Conservation (phyloP, 1,140 invertebrate species). For the Eufriesea mexicana region DNA sequence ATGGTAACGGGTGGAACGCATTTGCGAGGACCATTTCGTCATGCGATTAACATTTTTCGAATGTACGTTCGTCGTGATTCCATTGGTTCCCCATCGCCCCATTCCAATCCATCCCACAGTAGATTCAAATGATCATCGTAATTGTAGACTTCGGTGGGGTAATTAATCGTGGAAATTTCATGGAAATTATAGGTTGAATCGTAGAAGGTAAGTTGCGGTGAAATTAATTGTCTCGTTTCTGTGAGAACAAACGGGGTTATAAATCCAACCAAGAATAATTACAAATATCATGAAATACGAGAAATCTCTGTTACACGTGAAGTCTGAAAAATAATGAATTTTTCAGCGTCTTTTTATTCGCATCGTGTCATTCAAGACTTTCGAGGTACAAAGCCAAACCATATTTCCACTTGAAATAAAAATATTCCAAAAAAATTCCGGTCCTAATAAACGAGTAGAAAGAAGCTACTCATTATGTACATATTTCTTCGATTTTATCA, state of each 20-base stretch:
- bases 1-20: background rate
- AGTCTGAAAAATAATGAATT: too few relatives aligned
- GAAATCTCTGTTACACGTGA: too few relatives aligned
- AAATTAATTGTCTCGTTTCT: background rate
- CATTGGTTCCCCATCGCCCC: background rate
- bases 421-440: too few relatives aligned
- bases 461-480: too few relatives aligned
- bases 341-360: too few relatives aligned
- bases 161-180: background rate
- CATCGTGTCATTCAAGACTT: too few relatives aligned
- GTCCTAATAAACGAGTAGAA: too few relatives aligned
- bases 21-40: background rate
- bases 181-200: background rate
- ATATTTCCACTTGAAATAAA: too few relatives aligned
- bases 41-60: constrained; percentile 11
- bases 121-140: background rate
- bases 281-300: too few relatives aligned
- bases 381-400: too few relatives aligned
- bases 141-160: background rate
- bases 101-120: too few relatives aligned
- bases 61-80: background rate
- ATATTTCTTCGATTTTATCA: background rate
- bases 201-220: background rate
- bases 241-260: background rate
- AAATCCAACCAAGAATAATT: background rate